Evolutionary conservation across 2,797 vertebrate genomes (phyloP), one percentile per base, ranked within the genome.

Genomic region (Rachycentron canadum): DNA sequence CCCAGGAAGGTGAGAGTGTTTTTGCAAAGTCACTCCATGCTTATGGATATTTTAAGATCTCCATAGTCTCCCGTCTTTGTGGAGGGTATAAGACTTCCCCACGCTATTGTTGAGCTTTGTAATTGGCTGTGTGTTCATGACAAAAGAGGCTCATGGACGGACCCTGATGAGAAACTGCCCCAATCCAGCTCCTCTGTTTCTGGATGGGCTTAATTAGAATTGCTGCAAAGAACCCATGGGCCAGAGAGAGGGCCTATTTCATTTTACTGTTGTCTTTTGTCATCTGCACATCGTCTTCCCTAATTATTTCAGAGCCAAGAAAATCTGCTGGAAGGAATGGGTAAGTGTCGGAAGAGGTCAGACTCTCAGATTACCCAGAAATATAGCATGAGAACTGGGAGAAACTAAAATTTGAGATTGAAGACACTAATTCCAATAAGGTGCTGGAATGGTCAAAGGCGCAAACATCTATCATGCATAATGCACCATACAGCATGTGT

Each of bases 181-280:
- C 91, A 89, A 93, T 94, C 92, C 88, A 85, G 86, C 83, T 73
- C 79, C 83, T 94, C 88, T 85, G 88, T 94, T 93, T 95, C 90
- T 93, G 83, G 86, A 94, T 89, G 89, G 91, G 77, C 92, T 95
- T 95, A 95, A 94, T 95, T 95, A 93, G 92, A 94, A 91, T 89
- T 86, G 84, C 87, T 91, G 88, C 80, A 88, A 90, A 92, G 88
- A 88, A 91, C 92, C 92, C 52, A 60, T 84, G 88, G 91, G 85
- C 80, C 74, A 34, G 86, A 87, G 73, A 88, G 81, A 88, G 89
- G 83, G 86, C 79, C 86, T 78, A 76, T 91, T 93, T 91, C 78
- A 89, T 92, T 92, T 92, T 89, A 75, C 89, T 92, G 88, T 93
- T 93, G 88, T 91, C 92, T 93, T 95, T 93, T 94, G 91, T 95